Evolutionary conservation across 2,888 invertebrate species (phyloP), one percentile per base, ranked within the genome.

Genomic region (Cheiracanthium punctorium): DNA sequence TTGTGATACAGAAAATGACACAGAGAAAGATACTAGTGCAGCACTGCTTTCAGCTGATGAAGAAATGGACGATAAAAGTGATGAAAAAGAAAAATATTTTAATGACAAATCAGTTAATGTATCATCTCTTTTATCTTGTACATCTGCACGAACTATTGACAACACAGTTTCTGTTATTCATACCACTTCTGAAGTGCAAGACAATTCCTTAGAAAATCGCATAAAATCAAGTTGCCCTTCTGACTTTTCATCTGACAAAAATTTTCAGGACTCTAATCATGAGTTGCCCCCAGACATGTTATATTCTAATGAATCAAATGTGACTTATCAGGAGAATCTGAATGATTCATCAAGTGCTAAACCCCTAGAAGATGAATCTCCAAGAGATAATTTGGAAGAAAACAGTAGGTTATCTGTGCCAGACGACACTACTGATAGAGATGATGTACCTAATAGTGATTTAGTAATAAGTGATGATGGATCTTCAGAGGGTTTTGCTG

Each of bases 131-230:
- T 52, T 20, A 0, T n/a, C n/a, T 64, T 12, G 29, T 28, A 24
- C 28, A 29, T 64, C 64, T 28, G n/a, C 28, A 64, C 30, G 67
- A 67, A 17, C n/a, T 14, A n/a, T 67, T 67, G 67, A 67, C n/a
- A 67, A 67, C n/a, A 32, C 67, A 30, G 32, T 67, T 32, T 67
- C 67, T 29, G 67, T 67, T 67, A 67, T 67, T 30, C 67, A 67
- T 32, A 14, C 67, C 5, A 30, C 67, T 8, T 67, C 67, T 67
- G 67, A 67, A 4, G 0, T 67, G 29, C 32, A 32, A 30, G 32
- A 0, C 7, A 67, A 12, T 67, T 67, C 67, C 12, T 32, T 32
- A 32, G 67, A 67, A 67, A 67, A 67, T 30, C 58, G 24, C 2
- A 17, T 24, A 58, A 58, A 58, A 24, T 2, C 4, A 4, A 24